Percentiles rank a stretch among this genome's conserved stretches.
Conservation (phyloP, 92 coral and sea anemone genomes). For the Diadumene lineata region DNA sequence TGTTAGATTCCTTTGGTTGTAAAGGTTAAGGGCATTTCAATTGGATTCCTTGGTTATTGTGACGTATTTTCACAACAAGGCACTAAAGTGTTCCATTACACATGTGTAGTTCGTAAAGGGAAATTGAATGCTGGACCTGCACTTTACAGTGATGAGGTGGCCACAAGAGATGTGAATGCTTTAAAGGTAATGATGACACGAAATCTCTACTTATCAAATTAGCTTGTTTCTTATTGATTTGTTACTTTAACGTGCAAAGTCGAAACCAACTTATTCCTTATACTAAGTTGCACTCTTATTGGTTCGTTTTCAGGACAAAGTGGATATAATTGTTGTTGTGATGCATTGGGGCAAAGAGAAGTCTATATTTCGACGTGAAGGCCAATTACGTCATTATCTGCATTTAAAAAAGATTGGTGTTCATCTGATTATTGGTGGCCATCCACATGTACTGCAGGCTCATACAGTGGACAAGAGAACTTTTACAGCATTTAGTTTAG, state of each 20-base stretch:
- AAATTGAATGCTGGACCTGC: slow-evolving; percentile 48
- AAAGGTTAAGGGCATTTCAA: slow-evolving; percentile 52
- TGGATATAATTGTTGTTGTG: slow-evolving; percentile 51
- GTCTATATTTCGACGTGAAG: slow-evolving; percentile 1
- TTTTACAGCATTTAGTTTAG: slow-evolving; percentile 68
- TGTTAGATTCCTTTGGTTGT: slow-evolving; percentile 61
- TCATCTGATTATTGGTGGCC: slow-evolving; percentile 63
- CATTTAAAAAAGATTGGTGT: slow-evolving; percentile 64
- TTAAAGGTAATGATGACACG: slow-evolving; percentile 24
- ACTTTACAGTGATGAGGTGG: slow-evolving; percentile 35
- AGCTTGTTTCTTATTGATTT: neutral
- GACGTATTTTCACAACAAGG: neutral
- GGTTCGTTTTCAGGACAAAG: slow-evolving; percentile 29
- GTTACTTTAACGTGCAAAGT: neutral
- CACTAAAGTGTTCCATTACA: neutral
- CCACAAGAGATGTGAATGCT: slow-evolving; percentile 39
- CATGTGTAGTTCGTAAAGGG: slow-evolving; percentile 31
- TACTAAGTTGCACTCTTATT: neutral
- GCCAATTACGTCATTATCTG: slow-evolving; percentile 33
- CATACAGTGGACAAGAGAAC: slow-evolving; percentile 34
- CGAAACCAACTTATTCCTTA: neutral
- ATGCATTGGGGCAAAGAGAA: slow-evolving; percentile 70
- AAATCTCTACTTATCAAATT: too few species aligned
- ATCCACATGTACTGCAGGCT: slow-evolving; percentile 69
- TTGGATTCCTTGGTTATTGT: slow-evolving; percentile 83